These are phyloP conservation scores for Melanargia galathea DNA, from an alignment of 2,888 invertebrate genomes.

Conservation along the genomic window DNA sequence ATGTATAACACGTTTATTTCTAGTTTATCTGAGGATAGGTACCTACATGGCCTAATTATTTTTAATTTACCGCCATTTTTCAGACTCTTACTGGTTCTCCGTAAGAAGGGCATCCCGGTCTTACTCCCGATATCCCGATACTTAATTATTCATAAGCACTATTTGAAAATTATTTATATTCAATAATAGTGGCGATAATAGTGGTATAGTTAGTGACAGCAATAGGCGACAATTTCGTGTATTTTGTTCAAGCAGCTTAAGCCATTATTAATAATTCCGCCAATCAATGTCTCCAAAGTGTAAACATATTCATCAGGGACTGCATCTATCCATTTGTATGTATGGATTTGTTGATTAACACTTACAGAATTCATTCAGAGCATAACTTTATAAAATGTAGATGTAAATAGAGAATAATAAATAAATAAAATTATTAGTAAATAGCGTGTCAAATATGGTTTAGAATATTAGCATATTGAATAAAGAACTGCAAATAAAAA, in stretches of 20 bases:
- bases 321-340: not conserved
- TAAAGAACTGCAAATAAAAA: not conserved
- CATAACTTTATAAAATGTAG: not conserved
- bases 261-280: not conserved
- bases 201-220: not conserved
- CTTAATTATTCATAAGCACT: too few relatives aligned
- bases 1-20: too few relatives aligned
- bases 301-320: constrained; percentile 1
- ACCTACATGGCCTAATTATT: too few relatives aligned
- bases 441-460: not conserved
- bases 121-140: too few relatives aligned
- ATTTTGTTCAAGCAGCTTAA: not conserved
- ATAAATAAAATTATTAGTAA: not conserved
- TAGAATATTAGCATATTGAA: not conserved
- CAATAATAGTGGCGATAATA: not conserved
- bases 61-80: too few relatives aligned
- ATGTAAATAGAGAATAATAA: not conserved
- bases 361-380: constrained; percentile 30
- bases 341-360: not conserved
- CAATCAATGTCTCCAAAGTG: constrained; percentile 27
- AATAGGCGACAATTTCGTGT: constrained; percentile 4
- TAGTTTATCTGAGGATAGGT: too few relatives aligned
- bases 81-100: too few relatives aligned
- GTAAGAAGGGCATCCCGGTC: too few relatives aligned
- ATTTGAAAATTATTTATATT: too few relatives aligned